phyloP scores from a whole-genome alignment of 2,113 vertebrate species.

The Oncorhynchus gorbuscha region DNA sequence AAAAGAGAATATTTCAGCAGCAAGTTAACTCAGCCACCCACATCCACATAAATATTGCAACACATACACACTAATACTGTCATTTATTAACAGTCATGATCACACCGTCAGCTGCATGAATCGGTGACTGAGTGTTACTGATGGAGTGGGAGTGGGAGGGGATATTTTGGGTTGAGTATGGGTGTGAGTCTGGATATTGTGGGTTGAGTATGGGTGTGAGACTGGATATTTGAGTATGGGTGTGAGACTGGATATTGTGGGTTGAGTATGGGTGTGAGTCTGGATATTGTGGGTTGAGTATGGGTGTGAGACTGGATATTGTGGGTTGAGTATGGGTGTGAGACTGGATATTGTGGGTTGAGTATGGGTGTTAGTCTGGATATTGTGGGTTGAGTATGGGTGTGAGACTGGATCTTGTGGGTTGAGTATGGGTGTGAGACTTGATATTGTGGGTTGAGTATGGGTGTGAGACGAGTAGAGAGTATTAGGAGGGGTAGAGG shows the following conservation, averaged over 20 bases:
- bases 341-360: too few relatives aligned
- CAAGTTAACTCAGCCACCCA: slow-evolving; percentile 10
- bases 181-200: not conserved
- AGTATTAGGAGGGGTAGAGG: not conserved
- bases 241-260: too few relatives aligned
- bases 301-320: not conserved
- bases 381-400: not conserved
- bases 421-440: not conserved
- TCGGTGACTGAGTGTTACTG: slow-evolving; percentile 29
- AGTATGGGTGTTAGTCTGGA: not conserved
- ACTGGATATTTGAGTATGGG: too few relatives aligned
- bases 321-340: not conserved
- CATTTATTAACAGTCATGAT: slow-evolving; percentile 50
- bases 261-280: too few relatives aligned
- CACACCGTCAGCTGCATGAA: slow-evolving; percentile 46
- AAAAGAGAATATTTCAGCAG: not conserved
- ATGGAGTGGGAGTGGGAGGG: not conserved
- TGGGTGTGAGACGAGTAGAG: not conserved
- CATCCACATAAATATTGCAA: not conserved
- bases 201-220: too few relatives aligned
- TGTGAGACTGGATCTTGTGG: not conserved
- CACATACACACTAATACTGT: not conserved
- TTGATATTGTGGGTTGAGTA: not conserved
- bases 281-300: not conserved
- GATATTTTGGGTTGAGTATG: not conserved